These are phyloP conservation scores for Edolisoma coerulescens DNA, from an alignment of 2,113 vertebrate species.

Conservation along the genomic window DNA sequence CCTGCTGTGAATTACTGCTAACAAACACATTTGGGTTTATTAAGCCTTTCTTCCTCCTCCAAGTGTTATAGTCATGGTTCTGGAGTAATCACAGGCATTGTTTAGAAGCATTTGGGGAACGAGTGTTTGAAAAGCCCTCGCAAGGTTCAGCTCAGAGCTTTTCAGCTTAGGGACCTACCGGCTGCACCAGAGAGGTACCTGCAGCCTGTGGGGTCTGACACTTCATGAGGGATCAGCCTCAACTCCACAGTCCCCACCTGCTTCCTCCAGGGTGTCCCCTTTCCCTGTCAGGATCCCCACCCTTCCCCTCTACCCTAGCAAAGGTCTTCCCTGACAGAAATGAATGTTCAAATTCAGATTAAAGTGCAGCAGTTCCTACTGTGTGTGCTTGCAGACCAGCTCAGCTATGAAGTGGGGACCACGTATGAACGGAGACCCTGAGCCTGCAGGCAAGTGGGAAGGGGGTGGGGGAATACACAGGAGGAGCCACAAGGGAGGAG, in stretches of 20 bases:
- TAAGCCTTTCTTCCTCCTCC: constrained; percentile 15
- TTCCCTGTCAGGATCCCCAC: background rate
- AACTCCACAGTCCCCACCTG: background rate
- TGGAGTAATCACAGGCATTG: background rate
- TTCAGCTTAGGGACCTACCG: background rate
- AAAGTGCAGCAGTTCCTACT: background rate
- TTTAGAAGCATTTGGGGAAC: background rate
- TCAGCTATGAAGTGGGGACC: background rate
- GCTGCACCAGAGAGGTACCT: background rate
- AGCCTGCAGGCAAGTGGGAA: background rate
- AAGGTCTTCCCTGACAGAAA: background rate
- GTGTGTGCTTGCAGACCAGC: background rate
- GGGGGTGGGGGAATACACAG: background rate
- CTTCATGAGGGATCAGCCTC: background rate
- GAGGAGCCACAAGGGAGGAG: background rate
- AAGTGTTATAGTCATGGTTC: background rate
- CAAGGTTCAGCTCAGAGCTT: background rate
- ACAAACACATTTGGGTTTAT: constrained; percentile 40
- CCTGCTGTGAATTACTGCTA: constrained; percentile 36
- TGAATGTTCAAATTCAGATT: background rate
- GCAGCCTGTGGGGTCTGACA: background rate
- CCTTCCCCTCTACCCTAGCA: background rate
- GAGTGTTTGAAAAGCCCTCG: background rate
- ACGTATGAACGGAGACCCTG: fast-evolving
- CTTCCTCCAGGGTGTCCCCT: background rate